Conservation (phyloP, 2,113 vertebrate genomes). For the Melanerpes aurifrons region DNA sequence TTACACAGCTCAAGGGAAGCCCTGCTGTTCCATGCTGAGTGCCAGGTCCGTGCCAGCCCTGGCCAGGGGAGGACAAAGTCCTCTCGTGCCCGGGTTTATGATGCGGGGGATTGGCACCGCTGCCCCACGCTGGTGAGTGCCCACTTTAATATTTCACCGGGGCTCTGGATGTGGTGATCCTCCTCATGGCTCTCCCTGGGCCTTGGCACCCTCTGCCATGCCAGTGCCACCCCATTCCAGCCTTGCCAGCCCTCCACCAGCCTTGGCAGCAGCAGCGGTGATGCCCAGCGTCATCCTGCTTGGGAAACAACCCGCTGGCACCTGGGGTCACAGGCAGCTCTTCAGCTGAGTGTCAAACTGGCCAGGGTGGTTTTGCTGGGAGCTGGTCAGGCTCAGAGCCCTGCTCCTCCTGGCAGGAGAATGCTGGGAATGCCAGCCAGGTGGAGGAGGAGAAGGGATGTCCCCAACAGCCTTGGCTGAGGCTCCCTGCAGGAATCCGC, state of each 20-base stretch:
- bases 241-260: neutral
- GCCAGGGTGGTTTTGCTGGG: slow-evolving; percentile 43
- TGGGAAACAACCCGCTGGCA: neutral
- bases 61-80: slow-evolving; percentile 11
- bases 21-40: fast-evolving
- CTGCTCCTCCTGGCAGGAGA: neutral
- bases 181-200: neutral
- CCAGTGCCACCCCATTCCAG: neutral
- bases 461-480: neutral
- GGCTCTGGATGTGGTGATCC: neutral
- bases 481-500: neutral
- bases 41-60: neutral
- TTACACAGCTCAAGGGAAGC: neutral
- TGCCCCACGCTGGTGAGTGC: neutral
- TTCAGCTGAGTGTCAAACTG: neutral
- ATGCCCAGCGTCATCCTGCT: neutral
- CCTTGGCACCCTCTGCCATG: fast-evolving
- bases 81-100: slow-evolving; percentile 43
- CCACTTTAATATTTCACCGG: slow-evolving; percentile 53
- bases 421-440: neutral
- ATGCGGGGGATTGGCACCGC: neutral
- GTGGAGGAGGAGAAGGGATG: neutral
- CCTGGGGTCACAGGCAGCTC: neutral
- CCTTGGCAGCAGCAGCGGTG: neutral
- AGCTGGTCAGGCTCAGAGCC: neutral